Conservation (phyloP, 1,140 invertebrate genomes). For the Piezodorus guildinii region DNA sequence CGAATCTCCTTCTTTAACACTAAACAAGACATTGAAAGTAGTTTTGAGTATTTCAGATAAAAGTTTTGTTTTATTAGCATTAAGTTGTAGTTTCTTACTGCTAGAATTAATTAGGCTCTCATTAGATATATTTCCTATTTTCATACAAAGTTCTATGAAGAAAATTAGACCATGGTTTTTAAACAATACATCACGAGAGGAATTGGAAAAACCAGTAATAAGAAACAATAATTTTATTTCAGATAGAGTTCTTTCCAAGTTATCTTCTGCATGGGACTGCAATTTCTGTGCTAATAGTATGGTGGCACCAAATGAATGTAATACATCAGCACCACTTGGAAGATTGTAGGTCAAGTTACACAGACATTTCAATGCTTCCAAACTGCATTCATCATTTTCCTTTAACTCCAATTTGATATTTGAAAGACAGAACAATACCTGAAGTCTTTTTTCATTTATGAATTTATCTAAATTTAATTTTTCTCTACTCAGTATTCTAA, state of each 20-base stretch:
- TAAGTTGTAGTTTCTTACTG: neutral
- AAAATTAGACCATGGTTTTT: neutral
- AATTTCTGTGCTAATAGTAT: neutral
- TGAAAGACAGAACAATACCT: neutral
- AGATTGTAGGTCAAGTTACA: constrained; percentile 84
- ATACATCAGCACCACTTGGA: constrained; percentile 36
- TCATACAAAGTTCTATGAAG: neutral
- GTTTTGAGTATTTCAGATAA: constrained; percentile 34
- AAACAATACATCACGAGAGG: neutral
- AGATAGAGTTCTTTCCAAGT: neutral
- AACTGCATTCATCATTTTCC: constrained; percentile 29
- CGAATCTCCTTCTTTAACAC: constrained; percentile 8
- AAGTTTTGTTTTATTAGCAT: constrained; percentile 61
- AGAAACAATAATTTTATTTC: constrained; percentile 1
- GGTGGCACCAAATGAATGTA: neutral
- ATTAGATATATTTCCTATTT: neutral
- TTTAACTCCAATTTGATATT: constrained; percentile 27
- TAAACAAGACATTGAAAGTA: constrained; percentile 3
- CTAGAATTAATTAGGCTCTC: neutral
- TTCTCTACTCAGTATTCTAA: constrained; percentile 54
- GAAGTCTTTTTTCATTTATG: constrained; percentile 41
- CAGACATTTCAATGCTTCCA: constrained; percentile 76
- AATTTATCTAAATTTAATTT: constrained; percentile 57
- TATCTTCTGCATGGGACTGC: neutral
- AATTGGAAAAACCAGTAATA: neutral